Base-by-base conservation (phyloP, 2,113 vertebrate genomes). In the Ciconia maguari region DNA sequence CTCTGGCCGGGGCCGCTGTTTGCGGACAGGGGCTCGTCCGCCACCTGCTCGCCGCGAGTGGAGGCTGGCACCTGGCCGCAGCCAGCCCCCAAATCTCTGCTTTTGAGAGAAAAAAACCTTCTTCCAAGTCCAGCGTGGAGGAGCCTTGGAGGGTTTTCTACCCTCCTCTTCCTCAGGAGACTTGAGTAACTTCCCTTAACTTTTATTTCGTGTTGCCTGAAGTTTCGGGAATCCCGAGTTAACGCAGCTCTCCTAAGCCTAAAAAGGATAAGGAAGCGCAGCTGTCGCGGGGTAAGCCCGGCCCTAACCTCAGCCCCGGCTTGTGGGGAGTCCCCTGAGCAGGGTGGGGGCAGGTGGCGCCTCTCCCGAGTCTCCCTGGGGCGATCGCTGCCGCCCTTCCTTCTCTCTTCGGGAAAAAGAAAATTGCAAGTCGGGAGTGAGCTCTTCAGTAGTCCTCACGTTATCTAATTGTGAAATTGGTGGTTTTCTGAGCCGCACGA, bases 201-300 rank as follows among this genome's bases (percentile, higher is more conserved):
- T 71, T 52, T 16, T 34, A 22, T 8, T 41, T 13, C 6, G 21
- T 11, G 24, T 30, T 34, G 20, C 24, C 10, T 16, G 32, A 15
- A 8, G 21, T 25, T 52, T 41, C 0, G 30, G 19, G 30, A 6
- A 6, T 14, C 2, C 5, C 1, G 49, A 4, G 26, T 29, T 64
- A 16, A 8, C 3, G 1, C 19, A 13, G 18, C 26, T 57, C 16
- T 25, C 54, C 12, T 15, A 11, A 58, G 5, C 13, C 24, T 36
- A 2, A 9, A 6, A 11, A 8, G 44, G 30, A 1, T 9, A 3
- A 46, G n/a, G 21, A 4, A 24, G 42, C 1, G 24, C 26, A 7
- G 21, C 36, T 32, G 17, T 2, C 1, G 34, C 1, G 51, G 11
- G 7, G 4, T 3, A 5, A 20, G 0, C 2, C 1, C 16, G 0